Base-by-base conservation (phyloP, 2,113 vertebrate species). In the Melanocharis versteri region DNA sequence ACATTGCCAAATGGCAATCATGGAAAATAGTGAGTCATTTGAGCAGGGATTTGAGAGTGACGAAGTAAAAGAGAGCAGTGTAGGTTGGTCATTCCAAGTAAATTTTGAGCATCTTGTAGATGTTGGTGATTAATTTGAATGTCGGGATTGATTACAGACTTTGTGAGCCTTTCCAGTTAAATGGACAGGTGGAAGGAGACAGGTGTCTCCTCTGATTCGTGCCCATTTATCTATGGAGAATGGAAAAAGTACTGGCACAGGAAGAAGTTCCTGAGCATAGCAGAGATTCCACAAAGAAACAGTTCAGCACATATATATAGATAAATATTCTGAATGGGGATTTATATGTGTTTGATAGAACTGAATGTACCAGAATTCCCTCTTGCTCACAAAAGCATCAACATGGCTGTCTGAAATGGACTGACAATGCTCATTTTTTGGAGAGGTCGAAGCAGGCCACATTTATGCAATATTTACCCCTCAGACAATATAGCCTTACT, bases 401-500 rank as follows among this genome's bases (percentile, higher is more conserved):
- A 30, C 2, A 3, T 13, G 21, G 13, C 48, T 9, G 28, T 31
- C n/a, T 88, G 39, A 62, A 84, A 66, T 31, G 10, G 51, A 31
- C 26, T 54, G 60, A 27, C 57, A 78, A 22, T 33, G 17, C 11
- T 81, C 5, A 18, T 3, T 16, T 72, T 84, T 53, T 61, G 13
- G n/a, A 54, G 20, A 37, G 9, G 13, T 61, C 2, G 1, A 66
- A 66, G 26, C 23, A 20, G 27, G 6, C 11, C 6, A 4, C 0
- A 0, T 65, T 87, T 76, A 2, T 8, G 5, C 23, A 35, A 30
- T 42, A 9, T n/a, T 71, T 72, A 9, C 56, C 11, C 31, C 30
- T 13, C 33, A 42, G 39, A 20, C 23, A 65, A 24, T 13, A 15
- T 8, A 3, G 15, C 5, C 6, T 6, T 20, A 4, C 23, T 33